Percentiles rank a stretch among this genome's conserved stretches.
These are phyloP conservation scores for Uromys caudimaculatus DNA, from an alignment of 2,797 vertebrate genomes.

Conservation along the genomic window DNA sequence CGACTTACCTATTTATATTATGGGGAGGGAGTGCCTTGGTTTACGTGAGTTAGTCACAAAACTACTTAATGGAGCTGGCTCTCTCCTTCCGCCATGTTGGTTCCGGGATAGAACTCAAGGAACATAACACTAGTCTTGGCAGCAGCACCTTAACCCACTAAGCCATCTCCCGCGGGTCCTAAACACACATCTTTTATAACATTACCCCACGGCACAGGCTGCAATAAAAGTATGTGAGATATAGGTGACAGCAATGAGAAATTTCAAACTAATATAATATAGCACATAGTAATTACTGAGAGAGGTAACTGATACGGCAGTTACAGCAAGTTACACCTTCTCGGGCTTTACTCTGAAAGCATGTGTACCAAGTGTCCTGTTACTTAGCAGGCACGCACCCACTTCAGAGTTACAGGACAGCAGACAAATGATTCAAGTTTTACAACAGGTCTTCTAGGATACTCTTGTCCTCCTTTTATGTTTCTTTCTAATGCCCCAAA, in stretches of 20 bases:
- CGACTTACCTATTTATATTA: not conserved
- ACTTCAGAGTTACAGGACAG: slow-evolving; percentile 23
- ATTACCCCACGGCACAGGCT: not conserved
- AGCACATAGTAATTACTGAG: not conserved
- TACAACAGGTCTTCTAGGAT: not conserved
- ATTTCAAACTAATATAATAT: not conserved
- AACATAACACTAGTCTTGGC: not conserved
- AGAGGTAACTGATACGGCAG: not conserved
- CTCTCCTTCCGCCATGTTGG: too few relatives aligned
- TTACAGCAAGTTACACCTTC: not conserved
- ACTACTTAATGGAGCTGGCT: not conserved
- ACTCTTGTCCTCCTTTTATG: not conserved
- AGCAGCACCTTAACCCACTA: not conserved
- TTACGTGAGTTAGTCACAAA: not conserved
- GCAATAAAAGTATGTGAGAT: not conserved
- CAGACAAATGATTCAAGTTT: slow-evolving; percentile 21
- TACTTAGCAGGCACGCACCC: not conserved
- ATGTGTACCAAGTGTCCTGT: not conserved
- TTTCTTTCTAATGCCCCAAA: not conserved
- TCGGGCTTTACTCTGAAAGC: not conserved
- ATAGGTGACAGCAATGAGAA: not conserved
- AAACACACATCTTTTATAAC: too few relatives aligned
- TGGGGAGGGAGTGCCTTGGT: not conserved
- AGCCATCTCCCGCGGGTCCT: not conserved
- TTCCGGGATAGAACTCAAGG: not conserved